Evolutionary conservation across 2,888 invertebrate genomes (phyloP), one percentile per base, ranked within the genome.

Genomic region (Drosophila conformis): DNA sequence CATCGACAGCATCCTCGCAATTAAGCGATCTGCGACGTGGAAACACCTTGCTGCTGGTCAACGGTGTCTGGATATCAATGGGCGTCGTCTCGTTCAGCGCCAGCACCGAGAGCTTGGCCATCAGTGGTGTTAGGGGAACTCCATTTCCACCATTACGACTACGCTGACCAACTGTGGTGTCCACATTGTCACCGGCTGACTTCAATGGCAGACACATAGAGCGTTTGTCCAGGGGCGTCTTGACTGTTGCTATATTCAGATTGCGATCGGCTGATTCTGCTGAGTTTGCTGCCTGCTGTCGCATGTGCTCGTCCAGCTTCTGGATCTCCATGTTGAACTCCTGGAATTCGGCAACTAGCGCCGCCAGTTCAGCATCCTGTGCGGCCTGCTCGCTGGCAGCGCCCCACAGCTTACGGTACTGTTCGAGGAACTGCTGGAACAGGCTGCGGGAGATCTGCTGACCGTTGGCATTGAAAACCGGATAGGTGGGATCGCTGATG

Each of bases 41-140:
- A 73, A 91, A 84, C 7, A 84, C 76, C 93, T 93, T 75, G n/a
- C 73, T 82, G 93, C 94, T 73, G 93, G 92, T 92, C 52, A 90
- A 66, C 2, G 93, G 93, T 4, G 93, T 92, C 69, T 91, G 84
- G n/a, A 92, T 84, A 69, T 93, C 93, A 35, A 91, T 84, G 0
- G 96, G 96, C 0, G 96, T 96, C 79, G 95, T 95, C 49, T 96
- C 95, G 65, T 94, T 95, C 78, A 95, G 94, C 1, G 96, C 96
- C 68, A 97, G 91, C 57, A 97, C 94, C 78, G 96, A 96, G 49
- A 97, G 91, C 90, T 97, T 97, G 36, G 97, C 96, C 96, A 97
- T 96, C 1, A 97, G 91, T 0, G 97, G 97, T 0, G 97, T 97
- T 58, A 97, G 89, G 70, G 96, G 96, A 0, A 97, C 95, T 0